Base-by-base conservation (phyloP, 1,140 invertebrate species). In the Tetranychus urticae region DNA sequence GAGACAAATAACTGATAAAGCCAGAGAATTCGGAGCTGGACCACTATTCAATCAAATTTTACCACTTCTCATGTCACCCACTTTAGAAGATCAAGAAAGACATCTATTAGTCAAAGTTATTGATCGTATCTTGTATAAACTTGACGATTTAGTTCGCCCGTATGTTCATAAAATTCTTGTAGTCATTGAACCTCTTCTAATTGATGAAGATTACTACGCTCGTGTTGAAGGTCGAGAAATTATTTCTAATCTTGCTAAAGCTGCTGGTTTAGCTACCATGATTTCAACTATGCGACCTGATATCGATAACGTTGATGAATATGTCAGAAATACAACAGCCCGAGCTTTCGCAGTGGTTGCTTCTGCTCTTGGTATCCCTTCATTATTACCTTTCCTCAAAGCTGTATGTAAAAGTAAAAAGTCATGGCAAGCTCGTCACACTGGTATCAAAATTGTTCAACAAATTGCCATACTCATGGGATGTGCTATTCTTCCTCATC, bases 401-500 rank as follows among this genome's bases (percentile, higher is more conserved):
- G 96, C 96, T 63, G 96, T 99, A 1, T 99, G 96, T 74, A 83
- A 91, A 63, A 96, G 90, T 63, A 99, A 99, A 74, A 99, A 99
- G 71, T 97, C 90, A 0, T 99, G 96, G 96, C 96, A 99, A 76
- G 96, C 96, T 6, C 78, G 96, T 58, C 96, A 99, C 72, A 99
- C 96, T 2, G 96, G 91, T 70, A 99, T 99, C 58, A 99, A 99
- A 76, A 99, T 99, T 71, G 94, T 99, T 0, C 96, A 99, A 72
- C 96, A 99, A 76, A 98, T 99, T 65, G 91, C 94, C 46, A 99
- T 99, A 69, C 75, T 99, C 0, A 98, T 99, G 94, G 96, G 96
- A 0, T 99, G 96, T 73, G 96, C 96, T 50, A 97, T 99, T 69
- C 74, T 99, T 58, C 96, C 96, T 0, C 94, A 99, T 80, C 77